Percentiles rank a stretch among this genome's conserved stretches.
phyloP scores from a whole-genome alignment of 2,888 invertebrate genomes.

The Rhopalosiphum nymphaeae region DNA sequence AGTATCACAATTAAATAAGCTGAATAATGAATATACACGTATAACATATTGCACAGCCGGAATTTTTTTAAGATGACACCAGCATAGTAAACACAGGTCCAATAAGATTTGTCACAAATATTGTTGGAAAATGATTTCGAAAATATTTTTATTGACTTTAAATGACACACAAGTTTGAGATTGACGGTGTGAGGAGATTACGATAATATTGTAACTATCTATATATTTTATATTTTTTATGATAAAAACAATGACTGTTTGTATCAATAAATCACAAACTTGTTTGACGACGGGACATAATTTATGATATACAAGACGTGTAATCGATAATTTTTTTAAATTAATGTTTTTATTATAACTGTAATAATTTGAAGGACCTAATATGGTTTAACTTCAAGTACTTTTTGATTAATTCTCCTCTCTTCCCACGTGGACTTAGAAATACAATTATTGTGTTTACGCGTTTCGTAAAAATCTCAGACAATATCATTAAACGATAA shows the following conservation, averaged over 20 bases:
- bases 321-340: neutral
- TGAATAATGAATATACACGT: neutral
- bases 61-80: neutral
- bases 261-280: neutral
- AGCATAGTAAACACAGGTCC: neutral
- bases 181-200: neutral
- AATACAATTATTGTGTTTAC: neutral
- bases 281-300: neutral
- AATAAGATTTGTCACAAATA: neutral
- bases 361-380: neutral
- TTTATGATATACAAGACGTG: neutral
- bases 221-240: neutral
- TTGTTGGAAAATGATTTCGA: neutral
- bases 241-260: neutral
- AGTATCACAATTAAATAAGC: neutral
- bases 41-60: neutral
- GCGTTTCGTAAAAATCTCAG: neutral
- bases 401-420: neutral
- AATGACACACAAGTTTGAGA: neutral
- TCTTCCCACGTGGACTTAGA: neutral
- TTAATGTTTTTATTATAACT: neutral
- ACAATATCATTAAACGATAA: neutral
- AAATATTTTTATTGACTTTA: neutral
- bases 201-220: neutral
- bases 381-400: neutral